Evolutionary conservation across 2,113 vertebrate species (phyloP).

Genomic region (Pelecanus crispus): DNA sequence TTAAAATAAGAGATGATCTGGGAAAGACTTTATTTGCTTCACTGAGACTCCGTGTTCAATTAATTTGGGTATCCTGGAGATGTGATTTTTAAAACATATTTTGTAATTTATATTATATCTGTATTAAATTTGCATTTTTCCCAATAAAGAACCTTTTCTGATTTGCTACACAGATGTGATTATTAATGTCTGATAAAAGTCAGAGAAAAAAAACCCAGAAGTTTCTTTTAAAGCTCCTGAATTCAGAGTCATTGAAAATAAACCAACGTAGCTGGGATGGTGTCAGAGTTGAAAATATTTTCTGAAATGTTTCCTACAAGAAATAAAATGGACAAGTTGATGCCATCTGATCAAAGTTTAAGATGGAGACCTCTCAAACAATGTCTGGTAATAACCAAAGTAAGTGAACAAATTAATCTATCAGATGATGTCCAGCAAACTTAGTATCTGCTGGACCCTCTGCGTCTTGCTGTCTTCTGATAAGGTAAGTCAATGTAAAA

Average conservation of each 20-base stretch:
- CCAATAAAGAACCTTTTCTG: slow-evolving; percentile 49
- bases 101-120: slow-evolving; percentile 22
- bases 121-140: neutral
- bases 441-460: neutral
- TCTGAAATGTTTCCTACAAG: neutral
- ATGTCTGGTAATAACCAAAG: neutral
- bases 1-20: slow-evolving; percentile 61
- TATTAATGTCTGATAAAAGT: neutral
- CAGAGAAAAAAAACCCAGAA: neutral
- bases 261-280: neutral
- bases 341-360: neutral
- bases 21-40: slow-evolving; percentile 1
- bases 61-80: neutral
- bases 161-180: neutral
- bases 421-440: neutral
- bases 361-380: neutral
- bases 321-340: neutral
- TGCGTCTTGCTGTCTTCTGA: neutral
- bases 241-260: neutral
- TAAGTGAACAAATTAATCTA: neutral
- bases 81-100: neutral
- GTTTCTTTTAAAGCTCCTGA: neutral
- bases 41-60: neutral
- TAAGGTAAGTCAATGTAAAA: neutral
- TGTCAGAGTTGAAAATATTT: neutral